Evolutionary conservation across 2,113 vertebrate genomes (phyloP), one percentile per base, ranked within the genome.

Genomic region (Cyprinodon brontotheroides): DNA sequence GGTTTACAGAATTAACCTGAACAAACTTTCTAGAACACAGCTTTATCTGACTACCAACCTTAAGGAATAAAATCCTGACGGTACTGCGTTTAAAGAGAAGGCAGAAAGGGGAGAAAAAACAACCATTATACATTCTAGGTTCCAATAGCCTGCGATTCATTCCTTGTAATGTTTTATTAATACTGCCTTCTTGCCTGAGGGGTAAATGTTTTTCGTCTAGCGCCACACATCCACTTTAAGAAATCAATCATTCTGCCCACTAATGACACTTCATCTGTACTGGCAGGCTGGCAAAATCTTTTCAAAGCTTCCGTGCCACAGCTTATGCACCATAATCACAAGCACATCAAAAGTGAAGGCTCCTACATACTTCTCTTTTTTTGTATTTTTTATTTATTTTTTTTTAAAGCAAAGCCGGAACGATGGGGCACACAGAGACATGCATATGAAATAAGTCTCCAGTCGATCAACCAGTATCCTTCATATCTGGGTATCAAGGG

Each of bases 151-250:
- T 74, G 75, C 65, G 67, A 87, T 81, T 82, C 84, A 87, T 88
- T 90, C 89, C 41, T 45, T 82, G 69, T 92, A 93, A 94, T 93
- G 90, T 90, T 93, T 93, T 92, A 93, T 92, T 92, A 93, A 94
- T 93, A 84, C 48, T 17, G 81, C 75, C 59, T 79, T 70, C 85
- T 75, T 86, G 87, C 87, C 91, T 82, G 64, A 80, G 82, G 90
- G 89, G 87, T 75, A 87, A 90, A 86, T 91, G 84, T 84, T 88
- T 87, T 75, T 88, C 86, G 87, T 88, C 81, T 43, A 79, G 47
- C 76, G 22, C 83, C 77, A 83, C 86, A 81, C 59, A 79, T 87
- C 59, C 85, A 77, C 72, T 88, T 85, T 68, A 70, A 80, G 77
- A 83, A 86, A 93, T 92, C 90, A 90, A 86, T 93, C 88, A 90